Evolutionary conservation across 2,113 vertebrate species (phyloP).

Genomic region (Trichechus manatus): DNA sequence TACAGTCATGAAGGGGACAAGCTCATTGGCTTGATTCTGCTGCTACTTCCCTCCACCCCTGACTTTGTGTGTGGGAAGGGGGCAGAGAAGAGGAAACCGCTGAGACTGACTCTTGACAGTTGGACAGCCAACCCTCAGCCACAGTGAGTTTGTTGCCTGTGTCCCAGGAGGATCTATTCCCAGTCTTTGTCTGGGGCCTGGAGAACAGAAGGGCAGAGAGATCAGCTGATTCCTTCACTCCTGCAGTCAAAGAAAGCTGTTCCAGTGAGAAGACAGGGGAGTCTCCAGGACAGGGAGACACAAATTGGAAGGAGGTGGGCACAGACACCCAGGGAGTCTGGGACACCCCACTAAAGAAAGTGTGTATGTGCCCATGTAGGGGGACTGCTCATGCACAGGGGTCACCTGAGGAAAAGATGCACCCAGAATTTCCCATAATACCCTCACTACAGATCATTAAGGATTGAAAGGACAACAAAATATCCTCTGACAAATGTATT

Average conservation of each 20-base stretch:
- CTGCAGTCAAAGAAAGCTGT: neutral
- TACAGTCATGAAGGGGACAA: neutral
- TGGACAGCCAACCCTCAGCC: neutral
- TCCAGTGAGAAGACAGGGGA: neutral
- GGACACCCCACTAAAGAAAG: neutral
- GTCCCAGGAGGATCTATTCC: neutral
- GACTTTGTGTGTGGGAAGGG: neutral
- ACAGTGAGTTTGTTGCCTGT: neutral
- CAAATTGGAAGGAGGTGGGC: neutral
- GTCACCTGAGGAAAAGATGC: neutral
- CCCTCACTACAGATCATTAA: neutral
- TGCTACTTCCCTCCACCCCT: neutral
- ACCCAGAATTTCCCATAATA: neutral
- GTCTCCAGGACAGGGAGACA: neutral
- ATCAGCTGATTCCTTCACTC: neutral
- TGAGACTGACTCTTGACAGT: neutral
- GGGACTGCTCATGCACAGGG: too few species aligned
- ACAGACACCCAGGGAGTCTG: neutral
- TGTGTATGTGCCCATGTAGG: neutral
- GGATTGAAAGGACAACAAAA: neutral
- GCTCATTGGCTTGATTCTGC: constrained; percentile 14
- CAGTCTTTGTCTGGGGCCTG: neutral
- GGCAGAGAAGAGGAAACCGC: neutral
- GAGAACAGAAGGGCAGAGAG: neutral
- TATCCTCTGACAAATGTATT: neutral